Evolutionary conservation across 2,888 invertebrate genomes (phyloP).

Genomic region (Imbricaverruca yamaguchii): DNA sequence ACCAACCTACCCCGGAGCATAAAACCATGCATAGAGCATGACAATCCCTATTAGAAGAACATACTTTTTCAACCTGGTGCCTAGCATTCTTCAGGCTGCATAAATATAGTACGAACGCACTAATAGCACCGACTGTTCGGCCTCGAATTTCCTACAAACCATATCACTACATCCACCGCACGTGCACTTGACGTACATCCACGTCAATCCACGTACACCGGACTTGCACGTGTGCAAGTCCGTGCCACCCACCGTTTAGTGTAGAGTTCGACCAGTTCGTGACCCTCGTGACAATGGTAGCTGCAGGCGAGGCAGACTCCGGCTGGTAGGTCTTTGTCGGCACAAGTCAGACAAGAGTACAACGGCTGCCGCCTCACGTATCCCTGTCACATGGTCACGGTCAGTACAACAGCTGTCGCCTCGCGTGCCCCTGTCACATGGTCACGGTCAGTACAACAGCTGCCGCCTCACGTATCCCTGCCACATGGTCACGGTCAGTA

Average conservation of each 20-base stretch:
- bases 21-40: too few relatives aligned
- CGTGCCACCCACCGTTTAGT: constrained; percentile 58
- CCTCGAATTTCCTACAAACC: too few relatives aligned
- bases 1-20: too few relatives aligned
- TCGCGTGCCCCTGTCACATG: neutral
- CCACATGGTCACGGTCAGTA: too few relatives aligned
- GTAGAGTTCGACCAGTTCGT: constrained; percentile 89
- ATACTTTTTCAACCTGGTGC: too few relatives aligned
- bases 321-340: constrained; percentile 44
- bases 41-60: too few relatives aligned
- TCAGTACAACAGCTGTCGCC: neutral
- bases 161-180: neutral
- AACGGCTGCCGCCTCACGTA: constrained; percentile 86
- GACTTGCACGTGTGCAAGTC: too few relatives aligned
- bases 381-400: constrained; percentile 55
- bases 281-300: constrained; percentile 89
- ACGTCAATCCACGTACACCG: too few relatives aligned
- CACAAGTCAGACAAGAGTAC: constrained; percentile 87
- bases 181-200: too few relatives aligned
- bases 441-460: neutral
- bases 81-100: too few relatives aligned
- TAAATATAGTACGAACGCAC: too few relatives aligned
- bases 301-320: constrained; percentile 93
- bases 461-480: neutral
- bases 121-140: too few relatives aligned